Evolutionary conservation across 2,113 vertebrate genomes (phyloP), one percentile per base, ranked within the genome.

Genomic region (Sitta europaea): DNA sequence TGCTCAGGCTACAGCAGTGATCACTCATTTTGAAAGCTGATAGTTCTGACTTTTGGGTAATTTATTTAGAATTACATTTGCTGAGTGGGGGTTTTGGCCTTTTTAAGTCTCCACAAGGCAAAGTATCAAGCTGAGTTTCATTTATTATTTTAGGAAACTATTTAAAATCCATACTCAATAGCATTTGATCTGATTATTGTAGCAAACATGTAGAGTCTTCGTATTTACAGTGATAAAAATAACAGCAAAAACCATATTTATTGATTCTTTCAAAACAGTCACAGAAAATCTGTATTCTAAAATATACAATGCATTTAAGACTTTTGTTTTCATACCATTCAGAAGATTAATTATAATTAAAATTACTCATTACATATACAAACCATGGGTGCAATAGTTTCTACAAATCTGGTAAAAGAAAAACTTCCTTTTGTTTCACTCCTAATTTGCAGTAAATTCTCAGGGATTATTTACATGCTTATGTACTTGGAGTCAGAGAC

Each of bases 91-190:
- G 10, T 2, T 81, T 66, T 92, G 47, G 25, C 11, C 35, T 87
- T 95, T 97, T 95, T 80, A 97, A 95, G 77, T 96, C 89, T 95
- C 59, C 22, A 58, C 82, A 78, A 90, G 42, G 71, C 57, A 51
- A 74, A 92, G 54, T 29, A 88, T 65, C 61, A 92, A 19, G 65
- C 83, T 83, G 58, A 88, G 28, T 58, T 86, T 88, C 58, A 86
- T 47, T 73, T 91, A 58, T 74, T 85, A 95, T 94, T 96, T 93
- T 93, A 74, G 86, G 40, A 72, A 81, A 59, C 48, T 66, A 91
- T 88, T 97, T 93, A 94, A 95, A 94, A 97, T 23, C 22, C 79
- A 92, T 45, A 88, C 11, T 51, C 40, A 40, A 27, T 53, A 75
- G 38, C 57, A 67, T 27, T 70, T 93, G 83, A 96, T 83, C 86